Evolutionary conservation across 2,113 vertebrate genomes (phyloP).

Genomic region (Gnathonemus longibarbis): DNA sequence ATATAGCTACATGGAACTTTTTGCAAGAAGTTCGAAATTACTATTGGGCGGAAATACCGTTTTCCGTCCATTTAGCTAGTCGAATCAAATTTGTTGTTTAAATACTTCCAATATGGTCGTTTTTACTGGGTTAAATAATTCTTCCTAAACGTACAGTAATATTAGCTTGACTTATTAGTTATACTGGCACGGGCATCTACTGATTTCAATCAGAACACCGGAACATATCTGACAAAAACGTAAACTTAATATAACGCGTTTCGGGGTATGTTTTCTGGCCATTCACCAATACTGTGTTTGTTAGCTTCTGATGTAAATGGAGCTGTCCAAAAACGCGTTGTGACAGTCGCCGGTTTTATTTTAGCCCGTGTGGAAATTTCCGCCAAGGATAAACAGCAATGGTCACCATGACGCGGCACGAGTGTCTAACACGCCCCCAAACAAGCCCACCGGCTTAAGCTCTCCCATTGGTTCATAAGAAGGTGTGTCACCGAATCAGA

Average conservation of each 20-base stretch:
- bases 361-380: constrained; percentile 47
- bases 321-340: background rate
- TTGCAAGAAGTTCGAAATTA: background rate
- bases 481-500: constrained; percentile 49
- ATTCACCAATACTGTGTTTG: background rate
- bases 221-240: background rate
- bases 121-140: background rate
- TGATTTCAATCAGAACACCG: background rate
- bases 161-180: background rate
- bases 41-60: background rate
- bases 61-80: background rate
- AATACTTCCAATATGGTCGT: background rate
- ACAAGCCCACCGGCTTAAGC: constrained; percentile 33
- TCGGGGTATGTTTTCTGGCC: background rate
- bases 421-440: constrained; percentile 33
- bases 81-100: background rate
- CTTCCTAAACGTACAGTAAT: background rate
- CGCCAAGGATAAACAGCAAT: constrained; percentile 19
- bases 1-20: background rate
- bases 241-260: background rate
- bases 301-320: background rate
- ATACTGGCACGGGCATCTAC: background rate
- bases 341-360: background rate
- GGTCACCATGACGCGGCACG: constrained; percentile 5
- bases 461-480: constrained; percentile 48